Conservation (phyloP, 2,797 vertebrate genomes). For the Enteromius afrohamiltoni region DNA sequence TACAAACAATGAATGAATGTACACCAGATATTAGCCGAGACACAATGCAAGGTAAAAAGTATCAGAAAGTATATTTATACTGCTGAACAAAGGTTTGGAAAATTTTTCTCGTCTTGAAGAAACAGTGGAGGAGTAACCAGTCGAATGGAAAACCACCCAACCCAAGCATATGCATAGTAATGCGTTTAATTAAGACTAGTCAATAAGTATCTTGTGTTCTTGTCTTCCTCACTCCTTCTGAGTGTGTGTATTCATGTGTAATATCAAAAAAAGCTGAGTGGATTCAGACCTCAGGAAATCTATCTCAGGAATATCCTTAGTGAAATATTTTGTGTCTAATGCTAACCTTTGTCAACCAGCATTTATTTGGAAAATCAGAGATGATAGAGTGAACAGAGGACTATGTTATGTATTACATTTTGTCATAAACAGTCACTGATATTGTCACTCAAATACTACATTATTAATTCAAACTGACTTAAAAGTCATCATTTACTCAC, state of each 20-base stretch:
- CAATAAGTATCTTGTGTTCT: conserved; percentile 7
- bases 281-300: too few species aligned
- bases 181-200: conserved; percentile 8
- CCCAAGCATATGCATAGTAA: conserved; percentile 10
- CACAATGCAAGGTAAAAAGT: background rate
- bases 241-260: conserved; percentile 18
- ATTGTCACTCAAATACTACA: too few species aligned
- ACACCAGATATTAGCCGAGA: too few species aligned
- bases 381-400: background rate
- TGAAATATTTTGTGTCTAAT: too few species aligned
- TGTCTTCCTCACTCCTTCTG: background rate
- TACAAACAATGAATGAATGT: background rate
- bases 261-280: background rate
- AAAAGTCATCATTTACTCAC: background rate
- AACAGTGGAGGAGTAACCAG: conserved; percentile 62
- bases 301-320: background rate
- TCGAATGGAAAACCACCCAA: conserved; percentile 16
- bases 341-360: too few species aligned
- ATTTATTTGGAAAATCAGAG: too few species aligned
- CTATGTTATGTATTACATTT: background rate
- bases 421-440: background rate
- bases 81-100: conserved; percentile 60
- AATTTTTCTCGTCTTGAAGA: conserved; percentile 50
- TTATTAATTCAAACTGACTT: background rate
- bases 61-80: conserved; percentile 67